phyloP scores from a whole-genome alignment of 2,888 invertebrate species.

The Agonopterix arenella region DNA sequence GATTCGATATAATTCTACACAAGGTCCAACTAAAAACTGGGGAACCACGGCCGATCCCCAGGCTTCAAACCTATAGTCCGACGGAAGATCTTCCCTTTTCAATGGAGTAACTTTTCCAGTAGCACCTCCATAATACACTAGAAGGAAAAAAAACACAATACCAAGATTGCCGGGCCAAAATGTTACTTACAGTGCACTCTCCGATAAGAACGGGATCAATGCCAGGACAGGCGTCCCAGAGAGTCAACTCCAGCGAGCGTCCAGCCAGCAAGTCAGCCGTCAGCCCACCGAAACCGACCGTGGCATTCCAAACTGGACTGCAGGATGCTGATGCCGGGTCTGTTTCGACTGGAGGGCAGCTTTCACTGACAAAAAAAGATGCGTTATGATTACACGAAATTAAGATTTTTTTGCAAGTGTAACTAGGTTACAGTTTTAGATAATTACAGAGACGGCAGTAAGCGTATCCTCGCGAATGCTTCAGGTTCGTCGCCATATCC shows the following conservation, averaged over 20 bases:
- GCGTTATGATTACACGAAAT: too few relatives aligned
- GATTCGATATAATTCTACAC: too few relatives aligned
- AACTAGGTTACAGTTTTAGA: not conserved
- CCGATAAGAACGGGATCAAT: constrained; percentile 89
- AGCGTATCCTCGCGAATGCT: constrained; percentile 89
- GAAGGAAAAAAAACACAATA: too few relatives aligned
- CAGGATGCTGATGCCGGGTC: constrained; percentile 91
- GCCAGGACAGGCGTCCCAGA: constrained; percentile 92
- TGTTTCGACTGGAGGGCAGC: constrained; percentile 86
- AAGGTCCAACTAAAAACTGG: too few relatives aligned
- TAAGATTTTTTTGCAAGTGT: too few relatives aligned
- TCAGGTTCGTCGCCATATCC: constrained; percentile 88
- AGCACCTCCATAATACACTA: too few relatives aligned
- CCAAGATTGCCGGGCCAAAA: too few relatives aligned
- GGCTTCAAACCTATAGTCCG: too few relatives aligned
- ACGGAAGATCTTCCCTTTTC: too few relatives aligned
- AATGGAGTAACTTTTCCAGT: too few relatives aligned
- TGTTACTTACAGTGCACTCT: constrained; percentile 80
- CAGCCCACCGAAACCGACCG: constrained; percentile 87
- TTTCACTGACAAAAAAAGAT: constrained; percentile 72
- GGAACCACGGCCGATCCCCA: too few relatives aligned
- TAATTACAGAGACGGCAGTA: constrained; percentile 84
- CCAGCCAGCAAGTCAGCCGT: constrained; percentile 88
- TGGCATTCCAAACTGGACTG: constrained; percentile 96
- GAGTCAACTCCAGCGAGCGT: constrained; percentile 88